Evolutionary conservation across 1,140 invertebrate genomes (phyloP).

Genomic region (Drosophila repleta): DNA sequence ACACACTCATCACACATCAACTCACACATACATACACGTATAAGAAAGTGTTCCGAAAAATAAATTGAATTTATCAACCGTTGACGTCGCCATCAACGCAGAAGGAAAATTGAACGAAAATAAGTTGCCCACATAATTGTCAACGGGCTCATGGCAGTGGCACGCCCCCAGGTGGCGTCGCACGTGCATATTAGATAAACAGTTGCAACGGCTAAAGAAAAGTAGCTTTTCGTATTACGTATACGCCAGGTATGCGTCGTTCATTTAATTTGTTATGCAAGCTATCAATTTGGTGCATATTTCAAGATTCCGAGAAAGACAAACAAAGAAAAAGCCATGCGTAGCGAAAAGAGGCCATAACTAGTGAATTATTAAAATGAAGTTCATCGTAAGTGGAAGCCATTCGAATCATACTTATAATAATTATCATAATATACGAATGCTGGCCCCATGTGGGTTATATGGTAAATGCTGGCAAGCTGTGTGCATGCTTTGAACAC

Average conservation of each 20-base stretch:
- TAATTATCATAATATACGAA: conserved; percentile 56
- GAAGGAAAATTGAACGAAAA: conserved; percentile 24
- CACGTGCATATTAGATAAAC: conserved; percentile 35
- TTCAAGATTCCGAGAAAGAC: not conserved
- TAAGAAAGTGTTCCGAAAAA: conserved; percentile 55
- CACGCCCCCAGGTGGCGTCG: not conserved
- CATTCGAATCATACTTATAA: conserved; percentile 33
- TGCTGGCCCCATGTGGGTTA: conserved; percentile 41
- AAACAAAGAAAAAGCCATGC: not conserved
- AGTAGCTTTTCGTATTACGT: conserved; percentile 25
- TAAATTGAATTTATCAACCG: conserved; percentile 78
- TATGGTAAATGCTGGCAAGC: conserved; percentile 66
- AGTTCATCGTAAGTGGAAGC: not conserved
- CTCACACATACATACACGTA: not conserved
- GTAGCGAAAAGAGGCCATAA: not conserved
- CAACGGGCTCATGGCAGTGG: conserved; percentile 18
- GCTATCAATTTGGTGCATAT: conserved; percentile 11
- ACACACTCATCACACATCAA: not conserved
- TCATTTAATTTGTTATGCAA: conserved; percentile 19
- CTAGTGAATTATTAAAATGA: conserved; percentile 30
- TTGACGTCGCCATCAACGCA: conserved; percentile 35
- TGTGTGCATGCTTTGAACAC: conserved; percentile 60
- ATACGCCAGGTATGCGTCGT: conserved; percentile 4
- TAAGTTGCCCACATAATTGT: conserved; percentile 59
- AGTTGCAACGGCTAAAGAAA: conserved; percentile 24